These are phyloP conservation scores for Ceriagrion tenellum DNA, from an alignment of 2,888 invertebrate genomes.

Conservation along the genomic window DNA sequence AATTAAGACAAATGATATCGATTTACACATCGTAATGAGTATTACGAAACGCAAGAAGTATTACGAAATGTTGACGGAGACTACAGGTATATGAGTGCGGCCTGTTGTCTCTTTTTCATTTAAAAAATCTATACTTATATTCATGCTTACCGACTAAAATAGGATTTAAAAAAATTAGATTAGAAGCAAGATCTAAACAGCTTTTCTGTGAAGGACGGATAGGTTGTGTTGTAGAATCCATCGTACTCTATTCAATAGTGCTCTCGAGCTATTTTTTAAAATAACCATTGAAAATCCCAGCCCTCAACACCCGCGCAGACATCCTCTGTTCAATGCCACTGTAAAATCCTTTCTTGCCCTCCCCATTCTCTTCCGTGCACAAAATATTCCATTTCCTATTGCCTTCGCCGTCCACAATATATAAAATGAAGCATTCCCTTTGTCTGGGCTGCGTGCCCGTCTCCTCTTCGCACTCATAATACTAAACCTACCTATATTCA, in stretches of 20 bases:
- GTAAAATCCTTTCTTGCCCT: neutral
- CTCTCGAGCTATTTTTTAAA: neutral
- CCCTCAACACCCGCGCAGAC: too few relatives aligned
- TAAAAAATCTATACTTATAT: too few relatives aligned
- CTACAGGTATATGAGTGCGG: too few relatives aligned
- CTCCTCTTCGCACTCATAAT: neutral
- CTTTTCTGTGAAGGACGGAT: too few relatives aligned
- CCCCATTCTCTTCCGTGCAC: neutral
- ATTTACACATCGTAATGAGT: too few relatives aligned
- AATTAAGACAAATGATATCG: too few relatives aligned
- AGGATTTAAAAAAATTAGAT: too few relatives aligned
- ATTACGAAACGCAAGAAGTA: too few relatives aligned
- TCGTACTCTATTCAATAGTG: neutral
- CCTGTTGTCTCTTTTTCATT: too few relatives aligned
- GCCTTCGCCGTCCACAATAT: neutral
- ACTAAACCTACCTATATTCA: neutral
- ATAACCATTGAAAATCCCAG: neutral
- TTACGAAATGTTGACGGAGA: too few relatives aligned
- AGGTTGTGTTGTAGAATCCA: neutral
- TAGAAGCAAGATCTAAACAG: too few relatives aligned
- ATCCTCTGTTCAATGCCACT: neutral
- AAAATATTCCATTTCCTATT: slow-evolving; percentile 8
- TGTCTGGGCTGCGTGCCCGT: neutral
- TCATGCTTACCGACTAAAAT: too few relatives aligned
- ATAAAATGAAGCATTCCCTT: neutral